These are phyloP conservation scores for Hippopotamyrus pictus DNA, from an alignment of 2,797 vertebrate species.

Conservation along the genomic window DNA sequence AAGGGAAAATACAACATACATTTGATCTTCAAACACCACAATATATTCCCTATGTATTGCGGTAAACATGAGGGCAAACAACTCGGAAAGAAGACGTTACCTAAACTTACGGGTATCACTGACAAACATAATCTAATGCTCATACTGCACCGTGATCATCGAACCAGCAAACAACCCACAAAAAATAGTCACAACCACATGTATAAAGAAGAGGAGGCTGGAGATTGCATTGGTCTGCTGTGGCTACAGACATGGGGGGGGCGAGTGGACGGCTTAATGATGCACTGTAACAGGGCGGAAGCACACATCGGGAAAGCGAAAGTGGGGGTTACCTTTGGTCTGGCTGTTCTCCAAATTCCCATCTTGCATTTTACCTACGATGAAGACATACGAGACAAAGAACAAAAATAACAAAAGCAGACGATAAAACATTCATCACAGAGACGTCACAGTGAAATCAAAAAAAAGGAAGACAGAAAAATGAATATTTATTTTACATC, in stretches of 20 bases:
- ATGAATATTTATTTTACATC: conserved; percentile 66
- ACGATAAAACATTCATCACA: conserved; percentile 72
- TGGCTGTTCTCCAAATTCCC: conserved; percentile 99
- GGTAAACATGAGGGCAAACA: not conserved
- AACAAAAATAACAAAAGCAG: conserved; percentile 77
- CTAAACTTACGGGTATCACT: not conserved
- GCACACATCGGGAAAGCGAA: conserved; percentile 56
- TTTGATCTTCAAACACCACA: not conserved
- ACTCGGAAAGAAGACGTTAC: not conserved
- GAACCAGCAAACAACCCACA: not conserved
- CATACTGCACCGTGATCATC: not conserved
- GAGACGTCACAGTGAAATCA: conserved; percentile 67
- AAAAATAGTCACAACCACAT: not conserved
- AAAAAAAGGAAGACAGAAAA: conserved; percentile 64
- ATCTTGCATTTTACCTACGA: conserved; percentile 99
- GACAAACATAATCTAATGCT: not conserved
- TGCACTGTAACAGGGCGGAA: not conserved
- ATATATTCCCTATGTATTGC: not conserved
- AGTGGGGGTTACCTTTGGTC: conserved; percentile 96
- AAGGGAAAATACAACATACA: not conserved
- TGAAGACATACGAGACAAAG: conserved; percentile 93
- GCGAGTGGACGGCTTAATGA: conserved; percentile 17
- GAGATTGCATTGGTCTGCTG: not conserved
- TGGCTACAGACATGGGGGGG: not conserved
- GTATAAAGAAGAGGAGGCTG: not conserved